Conservation (phyloP, 2,113 vertebrate genomes). For the Salvelinus namaycush region DNA sequence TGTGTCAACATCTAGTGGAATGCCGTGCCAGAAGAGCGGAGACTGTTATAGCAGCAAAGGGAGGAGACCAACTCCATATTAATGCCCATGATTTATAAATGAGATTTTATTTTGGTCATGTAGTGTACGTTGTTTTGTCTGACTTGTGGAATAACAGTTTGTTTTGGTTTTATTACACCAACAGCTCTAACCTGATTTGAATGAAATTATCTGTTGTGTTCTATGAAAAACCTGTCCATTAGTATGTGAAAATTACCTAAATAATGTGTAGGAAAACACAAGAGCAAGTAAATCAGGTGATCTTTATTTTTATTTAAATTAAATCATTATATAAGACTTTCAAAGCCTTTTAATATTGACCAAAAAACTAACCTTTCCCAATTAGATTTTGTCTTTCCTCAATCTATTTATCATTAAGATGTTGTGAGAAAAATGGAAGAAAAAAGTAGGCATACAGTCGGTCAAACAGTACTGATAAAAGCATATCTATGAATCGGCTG, state of each 20-base stretch:
- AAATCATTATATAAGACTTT: constrained; percentile 75
- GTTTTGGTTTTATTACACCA: too few species aligned
- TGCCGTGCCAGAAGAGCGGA: too few species aligned
- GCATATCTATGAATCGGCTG: constrained; percentile 64
- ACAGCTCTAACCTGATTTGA: too few species aligned
- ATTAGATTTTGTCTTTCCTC: constrained; percentile 73
- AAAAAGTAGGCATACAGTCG: constrained; percentile 58
- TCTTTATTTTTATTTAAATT: constrained; percentile 83
- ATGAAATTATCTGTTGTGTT: too few species aligned
- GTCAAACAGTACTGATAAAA: constrained; percentile 58
- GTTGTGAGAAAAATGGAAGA: constrained; percentile 60
- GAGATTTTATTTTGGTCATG: too few species aligned
- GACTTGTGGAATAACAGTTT: too few species aligned
- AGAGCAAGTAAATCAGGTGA: constrained; percentile 53
- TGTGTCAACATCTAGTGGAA: too few species aligned
- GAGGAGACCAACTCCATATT: too few species aligned
- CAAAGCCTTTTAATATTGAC: constrained; percentile 75
- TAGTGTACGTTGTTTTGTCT: too few species aligned
- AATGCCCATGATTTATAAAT: too few species aligned
- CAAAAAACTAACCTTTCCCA: constrained; percentile 71
- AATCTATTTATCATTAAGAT: constrained; percentile 67
- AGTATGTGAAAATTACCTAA: neutral
- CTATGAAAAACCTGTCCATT: too few species aligned
- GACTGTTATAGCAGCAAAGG: too few species aligned
- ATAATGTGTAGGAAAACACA: constrained; percentile 29